Evolutionary conservation across 2,113 vertebrate genomes (phyloP).

Genomic region (Silurus glanis): DNA sequence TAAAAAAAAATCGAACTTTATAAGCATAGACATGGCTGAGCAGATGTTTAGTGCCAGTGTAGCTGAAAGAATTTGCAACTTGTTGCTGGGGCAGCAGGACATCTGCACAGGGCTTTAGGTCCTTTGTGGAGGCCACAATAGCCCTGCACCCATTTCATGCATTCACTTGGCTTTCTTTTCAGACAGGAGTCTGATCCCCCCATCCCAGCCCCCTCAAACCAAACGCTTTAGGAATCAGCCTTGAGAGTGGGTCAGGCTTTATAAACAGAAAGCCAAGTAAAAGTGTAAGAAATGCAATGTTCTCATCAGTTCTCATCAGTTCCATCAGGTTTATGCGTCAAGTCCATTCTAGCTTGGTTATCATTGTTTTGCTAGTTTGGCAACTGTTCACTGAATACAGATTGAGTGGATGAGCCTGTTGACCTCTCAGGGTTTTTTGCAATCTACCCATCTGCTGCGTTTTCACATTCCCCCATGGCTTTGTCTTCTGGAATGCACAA

Average conservation of each 20-base stretch:
- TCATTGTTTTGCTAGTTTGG: neutral
- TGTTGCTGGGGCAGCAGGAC: constrained; percentile 31
- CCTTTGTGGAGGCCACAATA: constrained; percentile 22
- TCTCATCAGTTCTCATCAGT: neutral
- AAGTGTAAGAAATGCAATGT: neutral
- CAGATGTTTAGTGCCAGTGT: too few species aligned
- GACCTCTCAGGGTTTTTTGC: constrained; percentile 5
- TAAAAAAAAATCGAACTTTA: neutral
- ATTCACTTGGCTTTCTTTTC: constrained; percentile 12
- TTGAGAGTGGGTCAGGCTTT: neutral
- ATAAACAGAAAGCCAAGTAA: constrained; percentile 12
- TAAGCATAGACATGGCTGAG: too few species aligned
- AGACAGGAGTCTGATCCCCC: neutral
- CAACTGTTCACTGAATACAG: constrained; percentile 3
- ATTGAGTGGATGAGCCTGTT: constrained; percentile 11
- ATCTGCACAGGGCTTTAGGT: constrained; percentile 18
- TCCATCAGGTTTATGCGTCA: neutral
- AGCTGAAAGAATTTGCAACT: neutral
- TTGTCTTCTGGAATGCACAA: constrained; percentile 1
- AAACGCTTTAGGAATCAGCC: neutral
- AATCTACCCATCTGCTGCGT: neutral
- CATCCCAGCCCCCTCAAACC: constrained; percentile 40
- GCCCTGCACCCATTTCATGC: constrained; percentile 12
- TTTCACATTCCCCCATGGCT: neutral
- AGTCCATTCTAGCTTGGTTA: neutral